Base-by-base conservation (phyloP, 2,888 invertebrate species). In the Corythucha ciliata region DNA sequence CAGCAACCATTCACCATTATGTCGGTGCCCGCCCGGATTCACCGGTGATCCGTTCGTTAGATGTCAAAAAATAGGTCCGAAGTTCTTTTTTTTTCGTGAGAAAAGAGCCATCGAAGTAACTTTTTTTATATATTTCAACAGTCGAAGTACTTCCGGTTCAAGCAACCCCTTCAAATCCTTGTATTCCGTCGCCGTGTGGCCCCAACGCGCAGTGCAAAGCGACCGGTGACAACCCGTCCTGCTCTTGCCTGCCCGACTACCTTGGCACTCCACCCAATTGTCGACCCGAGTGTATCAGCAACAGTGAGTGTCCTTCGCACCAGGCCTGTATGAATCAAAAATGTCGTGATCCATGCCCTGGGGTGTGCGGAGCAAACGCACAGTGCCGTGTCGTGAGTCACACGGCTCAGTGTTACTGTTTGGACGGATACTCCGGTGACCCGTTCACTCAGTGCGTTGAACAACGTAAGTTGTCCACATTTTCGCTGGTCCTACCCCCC, bases 31-130 rank as follows among this genome's bases (percentile, higher is more conserved):
- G 22, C 68, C 74, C 26, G 83, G 83, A 58, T 87, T 74, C 65
- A 81, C 80, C 5, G 91, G 90, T 54, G 83, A 88, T 70, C 84
- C 88, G 41, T 87, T 87, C 63, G 76, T 84, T 34, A 83, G 84
- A 64, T 88, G 88, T 60, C 68, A 69, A 48, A 68, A 68, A 50
- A 70, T 8, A 46, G 6, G 33, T 41, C 6, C 22, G 7, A 14
- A 36, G 4, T 47, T 40, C 22, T 32, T 33, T 39, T 6, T 7
- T n/a, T 45, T 33, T 34, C 10, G 32, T 10, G 16, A 5, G 18
- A 25, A 25, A 27, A 24, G 25, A n/a, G n/a, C n/a, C 6, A 6
- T 14, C 6, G 6, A 8, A 6, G 34, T 27, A 12, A 34, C 26
- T 3, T 32, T n/a, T 27, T 12, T 14, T 16, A 25, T 2, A 6